Evolutionary conservation across 2,888 invertebrate genomes (phyloP).

Genomic region (Anticlea derivata): DNA sequence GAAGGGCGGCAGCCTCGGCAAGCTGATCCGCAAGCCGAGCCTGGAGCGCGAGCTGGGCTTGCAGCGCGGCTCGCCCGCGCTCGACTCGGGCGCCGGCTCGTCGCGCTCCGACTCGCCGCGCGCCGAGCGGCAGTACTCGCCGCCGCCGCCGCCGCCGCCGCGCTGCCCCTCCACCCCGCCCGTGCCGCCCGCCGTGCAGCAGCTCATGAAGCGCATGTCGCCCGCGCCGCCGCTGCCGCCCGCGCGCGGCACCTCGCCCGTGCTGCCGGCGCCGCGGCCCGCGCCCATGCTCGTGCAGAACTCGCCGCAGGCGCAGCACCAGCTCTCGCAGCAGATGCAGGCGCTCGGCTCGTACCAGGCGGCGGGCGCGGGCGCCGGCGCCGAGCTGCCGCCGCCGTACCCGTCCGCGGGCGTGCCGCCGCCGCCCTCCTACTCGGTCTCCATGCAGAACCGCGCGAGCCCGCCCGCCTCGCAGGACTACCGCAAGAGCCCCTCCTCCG

Average conservation of each 20-base stretch:
- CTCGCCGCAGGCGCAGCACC: constrained; percentile 92
- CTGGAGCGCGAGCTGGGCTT: constrained; percentile 91
- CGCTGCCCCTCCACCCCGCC: constrained; percentile 88
- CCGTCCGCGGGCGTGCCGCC: constrained; percentile 86
- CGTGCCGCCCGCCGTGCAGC: constrained; percentile 85
- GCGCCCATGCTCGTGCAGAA: constrained; percentile 93
- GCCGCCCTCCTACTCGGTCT: constrained; percentile 93
- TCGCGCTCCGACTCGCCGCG: constrained; percentile 94
- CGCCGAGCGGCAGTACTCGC: constrained; percentile 87
- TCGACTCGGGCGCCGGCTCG: constrained; percentile 94
- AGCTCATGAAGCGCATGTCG: constrained; percentile 85
- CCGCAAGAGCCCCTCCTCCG: constrained; percentile 93
- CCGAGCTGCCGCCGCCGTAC: constrained; percentile 88
- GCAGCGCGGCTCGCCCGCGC: constrained; percentile 92
- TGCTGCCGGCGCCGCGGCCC: constrained; percentile 80
- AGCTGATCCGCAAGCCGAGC: constrained; percentile 94
- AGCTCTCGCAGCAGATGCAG: constrained; percentile 94
- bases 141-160: constrained; percentile 90
- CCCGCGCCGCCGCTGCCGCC: constrained; percentile 86
- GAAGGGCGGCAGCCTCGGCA: constrained; percentile 74
- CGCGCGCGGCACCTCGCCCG: constrained; percentile 90
- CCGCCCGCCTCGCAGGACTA: constrained; percentile 93
- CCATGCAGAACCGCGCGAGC: constrained; percentile 94
- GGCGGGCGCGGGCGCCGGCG: constrained; percentile 88
- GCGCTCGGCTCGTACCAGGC: constrained; percentile 90